Conservation (phyloP, 2,113 vertebrate species). For the Myotis brandtii region DNA sequence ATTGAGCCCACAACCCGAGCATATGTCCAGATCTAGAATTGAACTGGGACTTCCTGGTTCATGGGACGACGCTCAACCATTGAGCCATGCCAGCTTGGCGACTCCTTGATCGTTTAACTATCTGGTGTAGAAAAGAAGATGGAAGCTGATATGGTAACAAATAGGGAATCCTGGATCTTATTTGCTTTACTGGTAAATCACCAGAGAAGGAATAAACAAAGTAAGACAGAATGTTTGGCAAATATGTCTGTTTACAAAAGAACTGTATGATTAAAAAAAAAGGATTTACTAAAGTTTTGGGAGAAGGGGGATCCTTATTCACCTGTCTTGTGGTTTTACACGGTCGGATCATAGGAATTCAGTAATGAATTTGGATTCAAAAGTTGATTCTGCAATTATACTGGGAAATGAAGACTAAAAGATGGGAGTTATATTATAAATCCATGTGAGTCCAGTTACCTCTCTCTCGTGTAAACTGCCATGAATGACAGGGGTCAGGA, state of each 20-base stretch:
- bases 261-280: background rate
- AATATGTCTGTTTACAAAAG: background rate
- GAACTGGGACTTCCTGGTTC: too few species aligned
- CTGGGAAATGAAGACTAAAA: background rate
- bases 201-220: background rate
- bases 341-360: background rate
- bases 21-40: too few species aligned
- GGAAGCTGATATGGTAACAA: background rate
- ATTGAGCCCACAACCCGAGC: too few species aligned
- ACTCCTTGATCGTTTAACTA: background rate
- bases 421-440: background rate
- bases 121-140: background rate
- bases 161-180: background rate
- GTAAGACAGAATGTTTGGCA: background rate
- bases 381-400: background rate
- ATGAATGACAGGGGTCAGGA: background rate
- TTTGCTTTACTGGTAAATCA: background rate
- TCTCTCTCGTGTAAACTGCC: background rate
- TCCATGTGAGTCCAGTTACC: background rate
- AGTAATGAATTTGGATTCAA: background rate
- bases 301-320: background rate
- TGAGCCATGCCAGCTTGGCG: too few species aligned
- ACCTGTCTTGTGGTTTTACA: background rate
- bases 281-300: background rate
- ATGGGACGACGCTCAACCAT: too few species aligned